A percentile compares a stretch with the other conserved stretches of the same genome.
phyloP scores from a whole-genome alignment of 1,140 invertebrate genomes.

The Hyles vespertilio region DNA sequence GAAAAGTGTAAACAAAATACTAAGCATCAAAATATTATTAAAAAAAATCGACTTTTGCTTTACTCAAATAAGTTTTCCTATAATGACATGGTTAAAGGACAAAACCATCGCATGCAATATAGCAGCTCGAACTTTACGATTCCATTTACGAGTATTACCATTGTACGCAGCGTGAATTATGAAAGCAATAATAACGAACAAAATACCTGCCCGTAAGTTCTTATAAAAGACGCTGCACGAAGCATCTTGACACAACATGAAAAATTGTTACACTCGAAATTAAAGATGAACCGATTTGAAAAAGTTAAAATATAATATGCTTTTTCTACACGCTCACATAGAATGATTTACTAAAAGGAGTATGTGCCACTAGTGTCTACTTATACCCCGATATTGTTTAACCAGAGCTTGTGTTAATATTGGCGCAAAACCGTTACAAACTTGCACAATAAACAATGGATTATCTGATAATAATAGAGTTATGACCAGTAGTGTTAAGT shows the following conservation, averaged over 20 bases:
- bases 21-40: no score
- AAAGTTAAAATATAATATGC: no score
- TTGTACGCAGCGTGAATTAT: background rate
- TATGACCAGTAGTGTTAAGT: no score
- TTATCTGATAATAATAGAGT: slow-evolving; percentile 33
- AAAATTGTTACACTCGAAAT: background rate
- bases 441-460: slow-evolving; percentile 42
- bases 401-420: slow-evolving; percentile 29
- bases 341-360: slow-evolving; percentile 6
- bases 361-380: slow-evolving; percentile 15
- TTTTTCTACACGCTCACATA: no score
- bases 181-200: slow-evolving; percentile 4
- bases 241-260: slow-evolving; percentile 36
- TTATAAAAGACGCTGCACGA: slow-evolving; percentile 57
- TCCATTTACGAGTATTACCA: no score
- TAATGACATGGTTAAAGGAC: no score
- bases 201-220: slow-evolving; percentile 50
- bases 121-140: no score
- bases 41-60: no score
- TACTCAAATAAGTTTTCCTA: no score
- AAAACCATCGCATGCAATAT: no score
- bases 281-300: no score
- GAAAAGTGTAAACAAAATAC: no score
- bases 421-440: slow-evolving; percentile 27
- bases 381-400: slow-evolving; percentile 43